A percentile compares a stretch with the other conserved stretches of the same genome.
Evolutionary conservation across 2,888 invertebrate genomes (phyloP).

Genomic region (Barypeithes pellucidus): DNA sequence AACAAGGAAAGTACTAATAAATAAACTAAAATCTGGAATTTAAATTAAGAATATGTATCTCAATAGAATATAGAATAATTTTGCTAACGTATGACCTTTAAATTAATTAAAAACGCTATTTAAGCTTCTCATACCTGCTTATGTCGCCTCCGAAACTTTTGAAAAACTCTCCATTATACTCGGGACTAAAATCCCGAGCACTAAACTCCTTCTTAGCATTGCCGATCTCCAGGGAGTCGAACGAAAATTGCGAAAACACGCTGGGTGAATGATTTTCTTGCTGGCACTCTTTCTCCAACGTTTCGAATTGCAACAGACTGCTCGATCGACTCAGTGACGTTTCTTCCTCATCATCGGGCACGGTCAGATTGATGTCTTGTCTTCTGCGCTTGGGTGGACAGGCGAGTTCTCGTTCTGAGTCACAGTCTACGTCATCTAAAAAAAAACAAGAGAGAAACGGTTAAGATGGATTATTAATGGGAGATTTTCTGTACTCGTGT

Average conservation of each 20-base stretch:
- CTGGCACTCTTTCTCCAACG: conserved; percentile 82
- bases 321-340: conserved; percentile 84
- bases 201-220: conserved; percentile 63
- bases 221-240: conserved; percentile 71
- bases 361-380: conserved; percentile 71
- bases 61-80: too few species aligned
- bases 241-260: conserved; percentile 72
- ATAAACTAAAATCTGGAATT: too few species aligned
- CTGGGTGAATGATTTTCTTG: conserved; percentile 70
- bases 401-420: conserved; percentile 83
- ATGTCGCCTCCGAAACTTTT: conserved; percentile 64
- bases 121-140: conserved; percentile 8
- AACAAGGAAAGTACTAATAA: neutral
- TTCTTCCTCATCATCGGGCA: conserved; percentile 69
- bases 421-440: conserved; percentile 73
- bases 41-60: too few species aligned
- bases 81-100: too few species aligned
- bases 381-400: conserved; percentile 84
- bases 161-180: conserved; percentile 66
- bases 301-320: conserved; percentile 89
- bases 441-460: conserved; percentile 27
- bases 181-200: conserved; percentile 71
- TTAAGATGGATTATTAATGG: neutral
- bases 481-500: too few species aligned
- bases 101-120: too few species aligned